Base-by-base conservation (phyloP, 2,797 vertebrate species). In the Synanceia verrucosa region DNA sequence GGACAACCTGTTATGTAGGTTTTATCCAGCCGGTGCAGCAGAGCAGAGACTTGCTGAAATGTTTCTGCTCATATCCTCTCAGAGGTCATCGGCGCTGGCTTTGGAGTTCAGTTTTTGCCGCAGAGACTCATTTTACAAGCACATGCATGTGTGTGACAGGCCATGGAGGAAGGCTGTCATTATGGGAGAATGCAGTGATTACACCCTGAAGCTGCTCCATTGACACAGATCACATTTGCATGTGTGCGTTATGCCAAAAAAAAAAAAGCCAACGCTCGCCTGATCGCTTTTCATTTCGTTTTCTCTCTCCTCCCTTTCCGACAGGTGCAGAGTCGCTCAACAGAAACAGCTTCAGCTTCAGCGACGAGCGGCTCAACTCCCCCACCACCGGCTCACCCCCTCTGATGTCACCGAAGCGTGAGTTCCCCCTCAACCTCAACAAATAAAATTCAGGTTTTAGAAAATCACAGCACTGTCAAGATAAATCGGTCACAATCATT, bases 311-410 rank as follows among this genome's bases (percentile, higher is more conserved):
- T 26, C 53, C 51, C 26, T 51, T 13, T 18, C 24, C 4, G 16
- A 48, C 93, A 99, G 97, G 98, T 94, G 96, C 95, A 18, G 97
- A 96, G 79, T 97, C 95, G 0, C 94, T 97, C 23, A 96, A 93
- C 82, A 95, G 97, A 79, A 96, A 95, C 83, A 98, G 97, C 88
- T 96, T 98, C 90, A 97, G 95, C 82, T 95, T 97, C 89, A 98
- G 97, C 5, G 97, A 99, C 14, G 97, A 99, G 92, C 95, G 97
- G 65, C 94, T 99, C 14, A 96, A 97, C 88, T 97, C 95, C n/a
- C 95, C 95, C 1, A 86, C 91, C 57, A 68, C 92, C 76, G 84
- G 85, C 34, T 93, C 95, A 4, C 93, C 95, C 3, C 63, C 93
- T 2, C 88, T 92, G 3, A 84, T 92, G 76, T 95, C 96, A 12